Base-by-base conservation (phyloP, 2,888 invertebrate genomes). In the Choreutis nemorana region DNA sequence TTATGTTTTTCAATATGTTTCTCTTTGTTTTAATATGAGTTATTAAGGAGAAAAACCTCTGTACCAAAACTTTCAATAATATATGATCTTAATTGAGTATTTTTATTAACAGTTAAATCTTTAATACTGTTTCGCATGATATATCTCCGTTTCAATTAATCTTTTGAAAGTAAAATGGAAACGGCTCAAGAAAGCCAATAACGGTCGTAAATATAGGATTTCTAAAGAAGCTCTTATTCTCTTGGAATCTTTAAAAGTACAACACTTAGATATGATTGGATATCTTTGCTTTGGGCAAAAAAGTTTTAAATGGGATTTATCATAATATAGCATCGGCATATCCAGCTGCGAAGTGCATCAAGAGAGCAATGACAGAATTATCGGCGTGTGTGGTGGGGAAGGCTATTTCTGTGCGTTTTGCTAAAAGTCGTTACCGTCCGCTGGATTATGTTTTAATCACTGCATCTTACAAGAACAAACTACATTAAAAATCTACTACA, bases 361-460 rank as follows among this genome's bases (percentile, higher is more conserved):
- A 62, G 58, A 55, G 45, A 55, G 59, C 61, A 60, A 51, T 55
- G 71, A 73, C 73, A 58, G 65, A 71, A 66, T 70, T 70, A 70
- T 64, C 63, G 48, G 39, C 43, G 46, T 47, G 47, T 47, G 45
- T 50, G 42, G 65, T 50, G 64, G 67, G 66, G 61, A 54, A 38
- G 57, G 62, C 51, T 77, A 78, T 78, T 75, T 67, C 59, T 60
- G 72, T 56, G 55, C 52, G 49, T 65, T 77, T 75, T 48, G 73
- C 73, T 61, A 63, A 67, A 70, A 67, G 40, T 60, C 60, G 55
- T 65, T 60, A 53, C 51, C 54, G 53, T 56, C 44, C 48, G 47
- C 46, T 45, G 50, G 52, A 57, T 61, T 61, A 56, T 43, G 50
- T n/a, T n/a, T n/a, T n/a, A n/a, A n/a, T n/a, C n/a, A n/a, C n/a